Conservation (phyloP, 2,113 vertebrate genomes). For the Montifringilla adamsi region DNA sequence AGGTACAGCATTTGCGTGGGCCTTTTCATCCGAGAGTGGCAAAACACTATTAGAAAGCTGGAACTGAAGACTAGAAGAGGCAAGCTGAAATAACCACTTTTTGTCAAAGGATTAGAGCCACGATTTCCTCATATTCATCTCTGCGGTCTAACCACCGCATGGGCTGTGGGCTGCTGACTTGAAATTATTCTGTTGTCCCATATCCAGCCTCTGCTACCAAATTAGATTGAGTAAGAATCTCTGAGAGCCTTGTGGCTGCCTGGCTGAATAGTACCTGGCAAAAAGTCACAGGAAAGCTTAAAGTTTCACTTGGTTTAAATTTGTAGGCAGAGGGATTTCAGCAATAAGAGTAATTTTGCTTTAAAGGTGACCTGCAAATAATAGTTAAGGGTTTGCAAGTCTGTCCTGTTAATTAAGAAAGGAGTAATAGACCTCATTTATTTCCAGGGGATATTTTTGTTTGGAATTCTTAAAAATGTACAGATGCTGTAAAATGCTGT, state of each 20-base stretch:
- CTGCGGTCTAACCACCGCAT: neutral
- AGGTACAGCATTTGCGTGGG: neutral
- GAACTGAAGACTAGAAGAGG: neutral
- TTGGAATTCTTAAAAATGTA: neutral
- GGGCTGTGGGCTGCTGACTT: neutral
- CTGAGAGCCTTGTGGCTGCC: neutral
- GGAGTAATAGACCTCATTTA: neutral
- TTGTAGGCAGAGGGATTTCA: conserved; percentile 8
- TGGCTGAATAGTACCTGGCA: neutral
- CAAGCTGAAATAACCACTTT: conserved; percentile 4
- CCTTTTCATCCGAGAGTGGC: neutral
- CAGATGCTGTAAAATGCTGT: neutral
- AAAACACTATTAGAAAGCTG: neutral
- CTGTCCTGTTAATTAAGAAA: neutral
- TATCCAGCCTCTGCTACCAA: neutral
- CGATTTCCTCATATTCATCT: neutral
- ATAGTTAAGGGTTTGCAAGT: neutral
- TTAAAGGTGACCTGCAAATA: conserved; percentile 10
- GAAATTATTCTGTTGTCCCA: neutral
- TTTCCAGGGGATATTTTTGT: neutral
- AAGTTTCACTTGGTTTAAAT: neutral
- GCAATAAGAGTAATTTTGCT: neutral
- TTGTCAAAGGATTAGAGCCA: neutral
- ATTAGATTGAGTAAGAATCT: conserved; percentile 11
- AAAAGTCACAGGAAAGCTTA: neutral